phyloP scores from a whole-genome alignment of 2,113 vertebrate genomes.

The Aythya baeri region DNA sequence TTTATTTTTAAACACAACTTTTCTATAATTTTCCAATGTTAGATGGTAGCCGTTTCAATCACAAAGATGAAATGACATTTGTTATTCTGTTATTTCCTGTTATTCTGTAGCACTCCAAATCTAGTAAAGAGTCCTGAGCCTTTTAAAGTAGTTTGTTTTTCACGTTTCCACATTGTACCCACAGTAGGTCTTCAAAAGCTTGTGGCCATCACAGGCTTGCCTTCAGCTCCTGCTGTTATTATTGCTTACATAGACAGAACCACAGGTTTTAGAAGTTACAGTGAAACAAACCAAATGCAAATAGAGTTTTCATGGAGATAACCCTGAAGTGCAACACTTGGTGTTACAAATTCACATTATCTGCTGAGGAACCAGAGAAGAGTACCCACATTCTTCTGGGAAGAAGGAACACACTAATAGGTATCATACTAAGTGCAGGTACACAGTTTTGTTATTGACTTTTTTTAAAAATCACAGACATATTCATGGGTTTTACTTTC shows the following conservation, averaged over 20 bases:
- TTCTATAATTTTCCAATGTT: neutral
- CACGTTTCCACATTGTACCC: neutral
- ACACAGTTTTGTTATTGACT: accelerated
- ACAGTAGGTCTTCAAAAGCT: neutral
- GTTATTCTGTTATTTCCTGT: neutral
- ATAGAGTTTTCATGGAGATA: neutral
- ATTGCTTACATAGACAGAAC: neutral
- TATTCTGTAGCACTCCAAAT: neutral
- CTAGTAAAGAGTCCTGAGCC: neutral
- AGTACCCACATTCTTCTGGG: neutral
- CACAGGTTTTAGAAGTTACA: neutral
- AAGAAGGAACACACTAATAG: neutral
- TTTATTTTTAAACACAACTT: neutral
- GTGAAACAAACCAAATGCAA: neutral
- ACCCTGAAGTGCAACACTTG: neutral
- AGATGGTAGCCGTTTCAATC: neutral
- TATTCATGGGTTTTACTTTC: neutral
- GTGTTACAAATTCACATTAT: accelerated
- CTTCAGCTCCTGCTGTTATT: neutral
- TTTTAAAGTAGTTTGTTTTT: neutral
- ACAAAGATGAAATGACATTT: neutral
- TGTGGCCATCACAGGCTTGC: accelerated
- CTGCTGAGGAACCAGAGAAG: neutral
- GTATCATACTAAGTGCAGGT: accelerated
- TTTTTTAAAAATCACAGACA: neutral